These are phyloP conservation scores for Cephus pulcher DNA, from an alignment of 2,888 invertebrate species.

Conservation along the genomic window DNA sequence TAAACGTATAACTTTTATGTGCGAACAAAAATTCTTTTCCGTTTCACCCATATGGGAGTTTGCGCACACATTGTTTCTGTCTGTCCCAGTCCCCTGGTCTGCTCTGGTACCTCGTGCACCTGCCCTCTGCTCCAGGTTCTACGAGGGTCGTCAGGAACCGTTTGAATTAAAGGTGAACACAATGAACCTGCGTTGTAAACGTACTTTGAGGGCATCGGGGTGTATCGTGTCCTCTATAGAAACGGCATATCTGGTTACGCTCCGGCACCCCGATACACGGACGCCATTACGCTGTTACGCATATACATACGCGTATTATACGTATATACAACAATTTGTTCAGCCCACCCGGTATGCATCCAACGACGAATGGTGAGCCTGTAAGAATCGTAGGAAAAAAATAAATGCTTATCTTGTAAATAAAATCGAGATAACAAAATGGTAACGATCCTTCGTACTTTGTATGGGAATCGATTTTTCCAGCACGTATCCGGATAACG, in stretches of 20 bases:
- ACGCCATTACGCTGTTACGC: neutral
- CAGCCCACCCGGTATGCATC: neutral
- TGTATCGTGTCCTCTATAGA: constrained; percentile 18
- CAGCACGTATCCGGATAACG: neutral
- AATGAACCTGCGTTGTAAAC: constrained; percentile 25
- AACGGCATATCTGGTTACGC: constrained; percentile 1
- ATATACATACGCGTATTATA: neutral
- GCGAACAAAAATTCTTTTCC: neutral
- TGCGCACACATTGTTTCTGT: neutral
- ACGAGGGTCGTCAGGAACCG: neutral
- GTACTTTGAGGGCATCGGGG: constrained; percentile 30
- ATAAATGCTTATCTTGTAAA: neutral
- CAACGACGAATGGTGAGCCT: neutral
- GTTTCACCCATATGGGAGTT: neutral
- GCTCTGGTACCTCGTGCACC: neutral
- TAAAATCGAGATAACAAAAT: neutral
- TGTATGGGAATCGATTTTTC: neutral
- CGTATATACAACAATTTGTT: neutral
- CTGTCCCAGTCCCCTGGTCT: neutral
- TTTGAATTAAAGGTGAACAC: constrained; percentile 8
- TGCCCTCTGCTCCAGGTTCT: neutral
- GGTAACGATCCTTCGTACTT: neutral
- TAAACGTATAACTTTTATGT: neutral
- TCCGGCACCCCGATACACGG: neutral
- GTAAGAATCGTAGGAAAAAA: neutral